Evolutionary conservation across 2,888 invertebrate species (phyloP).

Genomic region (Pollenia amentaria): DNA sequence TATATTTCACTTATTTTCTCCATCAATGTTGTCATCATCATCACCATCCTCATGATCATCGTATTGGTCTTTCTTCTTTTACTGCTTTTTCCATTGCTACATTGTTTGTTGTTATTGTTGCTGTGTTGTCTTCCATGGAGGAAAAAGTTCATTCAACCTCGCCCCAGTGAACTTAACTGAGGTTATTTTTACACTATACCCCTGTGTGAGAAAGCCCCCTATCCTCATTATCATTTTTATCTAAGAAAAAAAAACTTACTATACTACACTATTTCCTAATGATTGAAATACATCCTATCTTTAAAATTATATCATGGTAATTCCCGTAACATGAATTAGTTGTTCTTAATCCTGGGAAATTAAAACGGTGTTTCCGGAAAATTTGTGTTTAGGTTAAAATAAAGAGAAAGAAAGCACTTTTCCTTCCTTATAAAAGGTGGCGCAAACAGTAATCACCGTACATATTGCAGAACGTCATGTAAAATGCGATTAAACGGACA

Average conservation of each 20-base stretch:
- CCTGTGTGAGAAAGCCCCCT: slow-evolving; percentile 65
- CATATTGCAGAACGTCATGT: no score
- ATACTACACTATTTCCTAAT: slow-evolving; percentile 45
- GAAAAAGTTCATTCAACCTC: slow-evolving; percentile 84
- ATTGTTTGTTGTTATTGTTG: slow-evolving; percentile 36
- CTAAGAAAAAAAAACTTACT: slow-evolving; percentile 31
- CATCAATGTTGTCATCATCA: slow-evolving; percentile 6
- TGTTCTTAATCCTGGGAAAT: background rate
- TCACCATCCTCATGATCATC: slow-evolving; percentile 25
- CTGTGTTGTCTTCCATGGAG: slow-evolving; percentile 48
- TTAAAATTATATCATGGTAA: background rate
- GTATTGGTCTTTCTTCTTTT: slow-evolving; percentile 57
- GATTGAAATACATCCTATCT: background rate
- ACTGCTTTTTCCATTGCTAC: slow-evolving; percentile 70
- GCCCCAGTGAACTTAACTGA: slow-evolving; percentile 85
- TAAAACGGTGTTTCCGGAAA: slow-evolving; percentile 22
- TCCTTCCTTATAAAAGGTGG: no score
- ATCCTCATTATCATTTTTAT: slow-evolving; percentile 16
- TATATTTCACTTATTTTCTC: slow-evolving; percentile 27
- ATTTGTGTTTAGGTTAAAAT: no score
- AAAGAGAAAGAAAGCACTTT: no score
- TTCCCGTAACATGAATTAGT: no score
- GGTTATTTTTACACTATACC: slow-evolving; percentile 83
- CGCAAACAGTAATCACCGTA: no score
- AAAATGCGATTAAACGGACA: no score